Evolutionary conservation across 2,888 invertebrate genomes (phyloP).

Genomic region (Trisateles emortualis): DNA sequence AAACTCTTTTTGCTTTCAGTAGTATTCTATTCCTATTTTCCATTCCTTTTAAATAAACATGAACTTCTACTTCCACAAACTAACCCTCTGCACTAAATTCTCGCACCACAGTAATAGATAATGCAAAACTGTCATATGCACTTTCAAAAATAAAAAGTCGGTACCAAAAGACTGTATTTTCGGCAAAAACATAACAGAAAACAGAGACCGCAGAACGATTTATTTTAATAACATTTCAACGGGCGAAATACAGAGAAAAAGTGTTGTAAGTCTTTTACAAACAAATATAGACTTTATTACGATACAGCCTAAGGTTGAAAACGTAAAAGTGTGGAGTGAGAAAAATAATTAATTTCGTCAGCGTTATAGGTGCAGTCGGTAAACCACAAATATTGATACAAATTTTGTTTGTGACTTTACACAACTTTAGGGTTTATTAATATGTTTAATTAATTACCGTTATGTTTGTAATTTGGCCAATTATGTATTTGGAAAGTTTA

Average conservation of each 20-base stretch:
- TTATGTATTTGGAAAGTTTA: neutral
- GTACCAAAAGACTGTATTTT: slow-evolving; percentile 11
- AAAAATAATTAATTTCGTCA: slow-evolving; percentile 44
- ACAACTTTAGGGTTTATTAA: slow-evolving; percentile 13
- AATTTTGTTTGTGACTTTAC: slow-evolving; percentile 34
- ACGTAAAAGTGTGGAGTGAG: neutral
- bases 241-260: slow-evolving; percentile 18
- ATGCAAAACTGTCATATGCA: slow-evolving; percentile 3
- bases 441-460: neutral
- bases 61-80: neutral
- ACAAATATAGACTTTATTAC: slow-evolving; percentile 11
- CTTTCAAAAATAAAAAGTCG: slow-evolving; percentile 1
- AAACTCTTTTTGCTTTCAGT: no score
- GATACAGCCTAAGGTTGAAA: slow-evolving; percentile 15
- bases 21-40: no score
- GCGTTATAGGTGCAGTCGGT: slow-evolving; percentile 41
- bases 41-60: no score
- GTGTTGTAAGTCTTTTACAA: slow-evolving; percentile 16
- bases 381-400: slow-evolving; percentile 45
- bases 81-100: neutral
- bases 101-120: neutral
- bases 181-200: slow-evolving; percentile 26
- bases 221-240: slow-evolving; percentile 49
- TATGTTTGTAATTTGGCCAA: neutral
- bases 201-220: slow-evolving; percentile 42